Base-by-base conservation (phyloP, 1,140 invertebrate species). In the Heliconius congener region DNA sequence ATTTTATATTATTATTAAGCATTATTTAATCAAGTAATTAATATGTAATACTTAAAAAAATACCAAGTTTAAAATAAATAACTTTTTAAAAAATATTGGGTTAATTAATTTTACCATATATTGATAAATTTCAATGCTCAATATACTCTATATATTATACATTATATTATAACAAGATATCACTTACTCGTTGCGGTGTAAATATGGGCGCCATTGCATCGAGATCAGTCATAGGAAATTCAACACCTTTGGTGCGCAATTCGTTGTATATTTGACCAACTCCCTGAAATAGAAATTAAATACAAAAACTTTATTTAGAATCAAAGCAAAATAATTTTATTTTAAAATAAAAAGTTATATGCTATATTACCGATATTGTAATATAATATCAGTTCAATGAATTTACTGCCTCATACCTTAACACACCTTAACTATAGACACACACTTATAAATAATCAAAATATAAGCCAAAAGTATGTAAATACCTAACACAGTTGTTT, bases 191-290 rank as follows among this genome's bases (percentile, higher is more conserved):
- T 91, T 99, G 97, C 78, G 99, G 99, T 81, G 99, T 99, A 87
- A 99, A 98, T 82, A 99, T 99, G 1, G 99, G 99, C 46, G 98
- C 99, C 96, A 99, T 97, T 18, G 97, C 96, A 93, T 99, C 99
- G 71, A 99, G 94, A 94, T 99, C 98, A 16, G 98, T 98, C 95
- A 98, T 97, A 16, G 99, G 99, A 94, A 99, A 99, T 91, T 99
- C 99, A 79, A 99, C 99, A 71, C 99, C 99, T 95, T 99, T 99
- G 71, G 96, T 96, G 87, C 98, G 98, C 9, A 99, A 95, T 86
- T 99, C 99, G 90, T 98, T 97, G 95, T 99, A 99, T 71, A 99
- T 96, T 92, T 98, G 97, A 23, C 97, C 97, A 57, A 99, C 99
- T 19, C 99, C 99, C 94, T 97, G 95, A 73, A 95, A 95, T 6